Conservation (phyloP, 2,113 vertebrate genomes). For the Anhinga rufa region DNA sequence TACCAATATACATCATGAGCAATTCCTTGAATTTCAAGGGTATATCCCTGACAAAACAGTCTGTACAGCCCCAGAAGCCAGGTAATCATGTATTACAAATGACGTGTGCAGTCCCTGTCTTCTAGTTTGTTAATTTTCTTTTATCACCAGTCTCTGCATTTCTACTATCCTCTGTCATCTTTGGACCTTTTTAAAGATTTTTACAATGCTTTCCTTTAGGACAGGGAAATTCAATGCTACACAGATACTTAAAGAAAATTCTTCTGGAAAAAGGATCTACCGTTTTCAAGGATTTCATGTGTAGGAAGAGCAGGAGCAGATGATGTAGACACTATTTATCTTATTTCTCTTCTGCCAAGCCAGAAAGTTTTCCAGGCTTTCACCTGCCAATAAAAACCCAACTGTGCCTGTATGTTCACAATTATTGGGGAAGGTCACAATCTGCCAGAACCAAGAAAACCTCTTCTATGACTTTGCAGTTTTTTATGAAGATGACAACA, state of each 20-base stretch:
- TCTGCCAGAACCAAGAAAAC: neutral
- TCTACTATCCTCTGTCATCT: neutral
- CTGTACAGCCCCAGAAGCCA: neutral
- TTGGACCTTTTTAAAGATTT: neutral
- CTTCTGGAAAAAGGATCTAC: neutral
- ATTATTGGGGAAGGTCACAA: neutral
- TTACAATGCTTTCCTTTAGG: neutral
- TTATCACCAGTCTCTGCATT: neutral
- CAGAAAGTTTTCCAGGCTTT: neutral
- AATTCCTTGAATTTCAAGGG: neutral
- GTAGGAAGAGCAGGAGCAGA: neutral
- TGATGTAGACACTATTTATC: neutral
- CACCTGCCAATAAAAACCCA: neutral
- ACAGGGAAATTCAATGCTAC: neutral
- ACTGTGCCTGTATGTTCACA: neutral
- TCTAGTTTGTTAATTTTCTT: neutral
- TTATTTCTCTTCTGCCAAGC: neutral
- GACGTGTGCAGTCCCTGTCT: neutral
- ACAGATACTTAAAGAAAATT: neutral
- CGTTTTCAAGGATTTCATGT: neutral
- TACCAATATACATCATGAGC: neutral
- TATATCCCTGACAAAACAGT: neutral
- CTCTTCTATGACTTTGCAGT: neutral
- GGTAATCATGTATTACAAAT: neutral
- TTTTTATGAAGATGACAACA: neutral